phyloP scores from a whole-genome alignment of 1,140 invertebrate species.

The Ceratina calcarata region DNA sequence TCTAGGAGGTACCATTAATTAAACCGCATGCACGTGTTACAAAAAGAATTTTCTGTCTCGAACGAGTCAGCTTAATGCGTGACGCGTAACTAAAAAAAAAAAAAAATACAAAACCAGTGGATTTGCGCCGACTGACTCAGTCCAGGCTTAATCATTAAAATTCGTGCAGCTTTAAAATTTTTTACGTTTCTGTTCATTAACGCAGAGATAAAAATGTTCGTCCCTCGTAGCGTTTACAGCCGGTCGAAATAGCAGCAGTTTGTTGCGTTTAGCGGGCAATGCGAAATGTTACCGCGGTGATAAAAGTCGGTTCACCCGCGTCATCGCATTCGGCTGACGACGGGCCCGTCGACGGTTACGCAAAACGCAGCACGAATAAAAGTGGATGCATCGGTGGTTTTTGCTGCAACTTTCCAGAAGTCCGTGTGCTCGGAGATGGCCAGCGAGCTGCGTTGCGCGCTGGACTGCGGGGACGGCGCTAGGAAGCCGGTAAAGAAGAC shows the following conservation, averaged over 20 bases:
- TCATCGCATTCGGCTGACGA: conserved; percentile 33
- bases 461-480: conserved; percentile 80
- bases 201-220: not conserved
- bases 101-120: no score
- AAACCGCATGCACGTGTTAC: not conserved
- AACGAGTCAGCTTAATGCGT: conserved; percentile 18
- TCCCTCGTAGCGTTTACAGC: not conserved
- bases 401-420: conserved; percentile 77
- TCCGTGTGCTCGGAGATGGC: conserved; percentile 86
- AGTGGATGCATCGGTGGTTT: conserved; percentile 39
- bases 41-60: not conserved
- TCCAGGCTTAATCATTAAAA: no score
- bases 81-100: no score
- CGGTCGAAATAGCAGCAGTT: no score
- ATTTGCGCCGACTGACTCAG: no score
- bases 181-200: not conserved
- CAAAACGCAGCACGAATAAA: no score
- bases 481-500: conserved; percentile 61
- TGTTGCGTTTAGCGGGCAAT: no score
- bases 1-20: not conserved
- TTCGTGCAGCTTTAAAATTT: no score
- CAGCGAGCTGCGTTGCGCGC: conserved; percentile 85
- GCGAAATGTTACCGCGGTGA: conserved; percentile 12
- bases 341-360: not conserved
- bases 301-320: conserved; percentile 15